These are phyloP conservation scores for Laterallus jamaicensis DNA, from an alignment of 2,113 vertebrate species.

Conservation along the genomic window DNA sequence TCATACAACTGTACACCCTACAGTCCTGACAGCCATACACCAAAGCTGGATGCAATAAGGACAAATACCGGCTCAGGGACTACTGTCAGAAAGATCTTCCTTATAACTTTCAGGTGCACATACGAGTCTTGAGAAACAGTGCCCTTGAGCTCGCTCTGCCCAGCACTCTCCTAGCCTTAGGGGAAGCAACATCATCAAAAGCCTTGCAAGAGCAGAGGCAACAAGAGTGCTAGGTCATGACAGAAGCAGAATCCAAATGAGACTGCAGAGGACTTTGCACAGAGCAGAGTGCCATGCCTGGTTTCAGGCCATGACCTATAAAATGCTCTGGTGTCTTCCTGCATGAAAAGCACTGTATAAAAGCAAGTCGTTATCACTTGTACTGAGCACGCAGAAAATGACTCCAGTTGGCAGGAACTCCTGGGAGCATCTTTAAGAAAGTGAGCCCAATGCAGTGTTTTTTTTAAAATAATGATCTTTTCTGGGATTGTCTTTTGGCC, in stretches of 20 bases:
- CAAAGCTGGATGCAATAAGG: not conserved
- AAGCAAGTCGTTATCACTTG: not conserved
- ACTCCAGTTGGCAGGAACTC: not conserved
- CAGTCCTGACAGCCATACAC: not conserved
- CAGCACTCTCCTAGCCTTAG: not conserved
- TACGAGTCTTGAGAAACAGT: not conserved
- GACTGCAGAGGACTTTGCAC: not conserved
- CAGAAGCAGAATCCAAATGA: not conserved
- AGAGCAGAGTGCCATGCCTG: not conserved
- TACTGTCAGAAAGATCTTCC: not conserved
- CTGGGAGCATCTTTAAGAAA: not conserved
- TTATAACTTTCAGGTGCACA: not conserved
- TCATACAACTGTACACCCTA: not conserved
- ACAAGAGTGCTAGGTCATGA: not conserved
- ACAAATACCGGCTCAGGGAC: not conserved
- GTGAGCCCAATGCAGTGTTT: not conserved
- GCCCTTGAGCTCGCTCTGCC: not conserved
- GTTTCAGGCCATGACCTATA: not conserved
- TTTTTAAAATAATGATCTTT: constrained; percentile 20
- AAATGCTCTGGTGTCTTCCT: not conserved
- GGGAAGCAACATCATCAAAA: not conserved
- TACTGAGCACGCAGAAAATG: not conserved
- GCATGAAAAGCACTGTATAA: not conserved
- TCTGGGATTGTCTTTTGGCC: not conserved
- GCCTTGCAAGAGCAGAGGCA: not conserved